Percentiles rank a stretch among this genome's conserved stretches.
phyloP scores from a whole-genome alignment of 2,797 vertebrate species.

The Notolepis coatsorum region DNA sequence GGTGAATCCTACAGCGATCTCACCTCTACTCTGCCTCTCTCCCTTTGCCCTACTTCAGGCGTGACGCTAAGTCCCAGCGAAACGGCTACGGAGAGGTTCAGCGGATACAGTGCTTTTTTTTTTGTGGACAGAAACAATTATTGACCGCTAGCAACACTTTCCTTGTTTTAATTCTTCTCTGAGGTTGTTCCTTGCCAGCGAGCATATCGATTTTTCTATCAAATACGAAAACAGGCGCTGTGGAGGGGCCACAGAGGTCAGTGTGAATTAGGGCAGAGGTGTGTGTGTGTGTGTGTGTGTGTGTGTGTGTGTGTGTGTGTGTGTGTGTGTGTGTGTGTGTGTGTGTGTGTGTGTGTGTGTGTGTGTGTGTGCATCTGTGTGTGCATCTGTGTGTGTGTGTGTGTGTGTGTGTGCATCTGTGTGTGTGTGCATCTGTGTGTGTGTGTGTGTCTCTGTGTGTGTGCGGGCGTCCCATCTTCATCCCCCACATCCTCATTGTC shows the following conservation, averaged over 20 bases:
- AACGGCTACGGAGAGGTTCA: neutral
- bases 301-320: constrained; percentile 11
- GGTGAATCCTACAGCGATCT: too few relatives aligned
- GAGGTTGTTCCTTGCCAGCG: constrained; percentile 73
- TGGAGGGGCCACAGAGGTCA: constrained; percentile 75
- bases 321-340: constrained; percentile 6
- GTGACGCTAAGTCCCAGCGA: constrained; percentile 10
- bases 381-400: constrained; percentile 6
- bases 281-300: constrained; percentile 40
- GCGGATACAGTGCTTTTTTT: constrained; percentile 6
- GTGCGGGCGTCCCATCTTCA: constrained; percentile 36
- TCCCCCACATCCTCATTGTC: constrained; percentile 70
- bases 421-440: constrained; percentile 10
- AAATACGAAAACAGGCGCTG: constrained; percentile 77
- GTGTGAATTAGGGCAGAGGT: constrained; percentile 74
- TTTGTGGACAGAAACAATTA: constrained; percentile 60
- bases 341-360: neutral
- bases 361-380: constrained; percentile 10
- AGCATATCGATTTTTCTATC: constrained; percentile 79
- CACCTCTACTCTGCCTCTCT: neutral
- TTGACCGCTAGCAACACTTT: constrained; percentile 68
- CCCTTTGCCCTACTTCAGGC: neutral
- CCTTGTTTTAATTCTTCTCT: constrained; percentile 74
- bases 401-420: constrained; percentile 5
- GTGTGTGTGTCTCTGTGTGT: constrained; percentile 11